These are phyloP conservation scores for Sturnira hondurensis DNA, from an alignment of 2,113 vertebrate genomes.

Conservation along the genomic window DNA sequence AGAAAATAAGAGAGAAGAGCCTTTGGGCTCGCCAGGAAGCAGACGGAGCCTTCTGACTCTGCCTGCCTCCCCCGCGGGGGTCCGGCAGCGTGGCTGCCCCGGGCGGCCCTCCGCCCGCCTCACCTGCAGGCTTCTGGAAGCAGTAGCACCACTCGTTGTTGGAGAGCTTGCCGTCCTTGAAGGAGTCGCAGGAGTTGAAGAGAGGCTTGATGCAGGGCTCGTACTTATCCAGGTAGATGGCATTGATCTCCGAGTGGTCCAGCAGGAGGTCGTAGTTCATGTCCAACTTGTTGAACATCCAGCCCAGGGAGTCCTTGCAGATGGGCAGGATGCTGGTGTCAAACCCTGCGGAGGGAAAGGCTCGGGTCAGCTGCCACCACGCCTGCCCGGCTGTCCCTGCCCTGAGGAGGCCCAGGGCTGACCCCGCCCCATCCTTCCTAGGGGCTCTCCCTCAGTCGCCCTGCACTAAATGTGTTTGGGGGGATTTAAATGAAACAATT, in stretches of 20 bases:
- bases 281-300: constrained; percentile 99
- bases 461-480: neutral
- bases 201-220: constrained; percentile 94
- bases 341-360: constrained; percentile 80
- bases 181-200: constrained; percentile 88
- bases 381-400: too few species aligned
- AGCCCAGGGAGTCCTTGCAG: constrained; percentile 97
- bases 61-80: neutral
- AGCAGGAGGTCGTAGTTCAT: constrained; percentile 98
- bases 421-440: too few species aligned
- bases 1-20: neutral
- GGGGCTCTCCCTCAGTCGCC: neutral
- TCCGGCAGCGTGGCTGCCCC: neutral
- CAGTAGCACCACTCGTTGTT: constrained; percentile 92
- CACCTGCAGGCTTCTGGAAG: constrained; percentile 89
- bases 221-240: constrained; percentile 96
- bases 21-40: too few species aligned
- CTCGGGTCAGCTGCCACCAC: neutral
- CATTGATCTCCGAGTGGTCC: constrained; percentile 94
- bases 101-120: neutral
- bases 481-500: neutral
- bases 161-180: constrained; percentile 92
- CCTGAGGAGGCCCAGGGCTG: neutral
- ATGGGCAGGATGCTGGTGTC: constrained; percentile 98
- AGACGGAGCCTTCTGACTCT: neutral